phyloP scores from a whole-genome alignment of 2,888 invertebrate species.

The Phymatocera aterrima region DNA sequence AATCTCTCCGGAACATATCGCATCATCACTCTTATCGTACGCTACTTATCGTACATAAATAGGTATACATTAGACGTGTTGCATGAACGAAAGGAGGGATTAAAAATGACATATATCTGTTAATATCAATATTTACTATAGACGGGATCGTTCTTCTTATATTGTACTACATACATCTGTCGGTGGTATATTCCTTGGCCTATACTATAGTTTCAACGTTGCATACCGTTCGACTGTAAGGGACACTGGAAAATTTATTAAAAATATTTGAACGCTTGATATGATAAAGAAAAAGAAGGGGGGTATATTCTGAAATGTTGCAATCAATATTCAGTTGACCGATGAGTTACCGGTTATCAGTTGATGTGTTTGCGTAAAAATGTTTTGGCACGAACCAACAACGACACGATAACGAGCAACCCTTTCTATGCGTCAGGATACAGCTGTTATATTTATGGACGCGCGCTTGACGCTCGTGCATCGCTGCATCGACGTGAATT shows the following conservation, averaged over 20 bases:
- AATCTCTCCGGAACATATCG: neutral
- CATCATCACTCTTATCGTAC: neutral
- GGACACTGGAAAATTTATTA: neutral
- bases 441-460: neutral
- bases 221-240: neutral
- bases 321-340: conserved; percentile 45
- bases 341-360: conserved; percentile 44
- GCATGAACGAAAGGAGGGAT: too few species aligned
- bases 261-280: conserved; percentile 34
- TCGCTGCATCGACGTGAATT: neutral
- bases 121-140: too few species aligned
- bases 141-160: too few species aligned
- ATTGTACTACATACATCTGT: too few species aligned
- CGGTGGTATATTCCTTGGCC: neutral
- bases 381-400: conserved; percentile 45
- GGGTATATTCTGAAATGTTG: conserved; percentile 37
- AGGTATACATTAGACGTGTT: too few species aligned
- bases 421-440: neutral
- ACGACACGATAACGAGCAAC: conserved; percentile 37
- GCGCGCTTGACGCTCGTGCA: neutral
- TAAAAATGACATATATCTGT: too few species aligned
- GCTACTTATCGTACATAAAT: too few species aligned
- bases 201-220: neutral
- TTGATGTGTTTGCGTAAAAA: conserved; percentile 45
- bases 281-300: neutral